Conservation (phyloP, 2,888 invertebrate genomes). For the Parnassius apollo region DNA sequence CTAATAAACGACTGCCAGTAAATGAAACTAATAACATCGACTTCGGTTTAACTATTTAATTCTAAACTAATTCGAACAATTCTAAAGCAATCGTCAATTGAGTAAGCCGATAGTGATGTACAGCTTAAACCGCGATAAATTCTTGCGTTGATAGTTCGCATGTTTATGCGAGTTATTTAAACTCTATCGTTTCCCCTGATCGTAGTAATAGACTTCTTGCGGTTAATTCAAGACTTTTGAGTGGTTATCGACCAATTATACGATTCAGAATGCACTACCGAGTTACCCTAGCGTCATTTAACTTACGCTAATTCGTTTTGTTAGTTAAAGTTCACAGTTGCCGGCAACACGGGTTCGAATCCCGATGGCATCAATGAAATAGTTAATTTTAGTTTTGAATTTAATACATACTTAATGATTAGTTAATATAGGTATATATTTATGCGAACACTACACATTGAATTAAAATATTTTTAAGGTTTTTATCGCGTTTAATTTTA, state of each 20-base stretch:
- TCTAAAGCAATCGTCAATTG: neutral
- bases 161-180: neutral
- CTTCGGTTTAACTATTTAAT: neutral
- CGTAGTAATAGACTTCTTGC: neutral
- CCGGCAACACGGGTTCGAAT: too few species aligned
- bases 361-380: too few species aligned
- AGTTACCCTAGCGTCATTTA: too few species aligned
- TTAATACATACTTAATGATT: too few species aligned
- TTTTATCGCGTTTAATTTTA: too few species aligned
- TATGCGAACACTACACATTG: too few species aligned
- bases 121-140: neutral
- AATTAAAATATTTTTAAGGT: too few species aligned
- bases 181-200: slow-evolving; percentile 1
- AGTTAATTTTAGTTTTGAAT: too few species aligned
- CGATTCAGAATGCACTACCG: neutral
- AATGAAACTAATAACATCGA: neutral
- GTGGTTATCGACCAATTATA: slow-evolving; percentile 13
- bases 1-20: neutral
- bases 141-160: neutral
- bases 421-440: too few species aligned
- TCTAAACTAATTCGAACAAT: neutral
- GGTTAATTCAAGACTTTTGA: slow-evolving; percentile 14
- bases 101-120: neutral
- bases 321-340: too few species aligned
- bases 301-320: too few species aligned